Base-by-base conservation (phyloP, 1,140 invertebrate species). In the Drosophila erecta region DNA sequence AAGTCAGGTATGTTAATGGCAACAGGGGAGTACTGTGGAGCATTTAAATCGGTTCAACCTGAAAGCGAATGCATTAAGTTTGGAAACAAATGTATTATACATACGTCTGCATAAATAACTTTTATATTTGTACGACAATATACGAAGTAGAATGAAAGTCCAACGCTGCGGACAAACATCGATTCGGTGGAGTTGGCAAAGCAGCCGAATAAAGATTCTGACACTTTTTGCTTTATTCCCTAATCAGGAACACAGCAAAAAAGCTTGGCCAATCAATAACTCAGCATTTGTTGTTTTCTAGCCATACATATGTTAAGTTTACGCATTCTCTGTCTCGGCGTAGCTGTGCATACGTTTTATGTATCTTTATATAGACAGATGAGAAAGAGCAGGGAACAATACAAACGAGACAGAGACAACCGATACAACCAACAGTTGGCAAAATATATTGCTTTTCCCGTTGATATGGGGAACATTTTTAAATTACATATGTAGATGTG, bases 401-500 rank as follows among this genome's bases (percentile, higher is more conserved):
- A 47, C 20, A 41, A 43, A 40, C 2, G 41, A 12, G 12, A 15
- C 40, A 4, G 11, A n/a, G 33, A 4, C n/a, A 3, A 54, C 11
- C n/a, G 46, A 22, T 47, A 51, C 40, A 59, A 81, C 49, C 61
- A 84, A 73, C 61, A 72, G 46, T 61, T 62, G 44, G 53, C 24
- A 53, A 64, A 59, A 75, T 83, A 83, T 78, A 0, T 17, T 17
- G 17, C 17, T 83, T 78, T 65, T 83, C 69, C 58, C 69, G 74
- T 60, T 81, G 61, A 81, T 77, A 78, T 73, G 76, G 22, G 22
- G 40, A 81, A 85, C 81, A 85, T 81, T 85, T 86, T 86, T 78
- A 86, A 85, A 81, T 85, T 86, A 85, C 81, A 67, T 81, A n/a
- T n/a, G n/a, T n/a, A 58, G 77, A 76, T 78, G 81, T 78, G 62